Evolutionary conservation across 2,888 invertebrate species (phyloP), one percentile per base, ranked within the genome.

Genomic region (Bombylius discolor): DNA sequence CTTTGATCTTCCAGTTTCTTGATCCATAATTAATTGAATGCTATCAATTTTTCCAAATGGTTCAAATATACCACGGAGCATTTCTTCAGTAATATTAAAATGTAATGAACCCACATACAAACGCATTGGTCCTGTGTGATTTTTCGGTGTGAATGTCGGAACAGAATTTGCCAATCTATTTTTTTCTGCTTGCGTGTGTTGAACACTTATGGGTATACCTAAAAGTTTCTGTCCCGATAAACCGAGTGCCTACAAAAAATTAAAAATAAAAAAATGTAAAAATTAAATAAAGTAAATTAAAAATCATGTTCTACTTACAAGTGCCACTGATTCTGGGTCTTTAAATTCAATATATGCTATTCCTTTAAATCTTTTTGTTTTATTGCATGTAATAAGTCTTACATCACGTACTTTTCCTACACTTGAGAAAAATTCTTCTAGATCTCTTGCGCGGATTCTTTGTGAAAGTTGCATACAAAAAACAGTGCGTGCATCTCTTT

Each of bases 321-420:
- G 77, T 58, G 96, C 89, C 9, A 99, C 98, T 60, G 96, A 94
- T 76, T 97, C 97, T 1, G 95, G 90, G 77, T 98, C 97, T 74
- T 89, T 89, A 71, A 99, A 99, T 76, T 99, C 99, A 58, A 99
- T 94, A 70, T 99, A 99, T n/a, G 98, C 93, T 66, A 99, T 98
- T 49, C 99, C 99, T 76, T 99, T 99, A 68, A 98, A 98, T 63
- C 98, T 79, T 68, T 98, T 84, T 0, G 99, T 99, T 76, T 98
- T 97, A 75, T 97, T 98, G 76, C 99, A 99, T 56, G 96, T 96
- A 57, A 99, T 99, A 64, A 99, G 84, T 67, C 98, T 82, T 31
- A 99, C 99, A 78, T 99, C 99, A 64, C 95, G 83, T 57, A 96
- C 96, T 81, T 96, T 96, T 49, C 99, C 99, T 58, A 99, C 97